Percentiles rank a stretch among this genome's conserved stretches.
These are phyloP conservation scores for Gambusia holbrooki DNA, from an alignment of 2,113 vertebrate genomes.

Conservation along the genomic window DNA sequence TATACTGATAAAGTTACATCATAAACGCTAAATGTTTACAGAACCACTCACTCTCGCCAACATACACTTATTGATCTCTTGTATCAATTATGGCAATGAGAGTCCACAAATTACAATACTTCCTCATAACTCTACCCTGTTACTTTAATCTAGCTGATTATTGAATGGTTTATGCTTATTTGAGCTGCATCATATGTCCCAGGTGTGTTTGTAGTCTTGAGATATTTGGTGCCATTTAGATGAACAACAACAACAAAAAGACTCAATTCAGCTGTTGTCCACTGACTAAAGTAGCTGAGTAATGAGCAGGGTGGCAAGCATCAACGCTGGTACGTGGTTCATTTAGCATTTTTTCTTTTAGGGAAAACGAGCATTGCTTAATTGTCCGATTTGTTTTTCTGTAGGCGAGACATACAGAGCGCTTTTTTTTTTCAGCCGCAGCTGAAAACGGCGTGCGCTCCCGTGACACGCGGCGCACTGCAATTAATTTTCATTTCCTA, in stretches of 20 bases:
- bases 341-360: not conserved
- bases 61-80: not conserved
- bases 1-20: too few species aligned
- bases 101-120: too few species aligned
- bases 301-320: not conserved
- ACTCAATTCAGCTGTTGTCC: not conserved
- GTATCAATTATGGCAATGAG: not conserved
- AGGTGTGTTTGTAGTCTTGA: not conserved
- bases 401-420: slow-evolving; percentile 11
- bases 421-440: slow-evolving; percentile 32
- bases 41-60: not conserved
- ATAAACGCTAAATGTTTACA: not conserved
- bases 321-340: not conserved
- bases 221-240: not conserved
- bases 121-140: too few species aligned
- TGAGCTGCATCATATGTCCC: too few species aligned
- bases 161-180: not conserved
- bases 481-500: slow-evolving; percentile 70
- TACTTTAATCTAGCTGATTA: not conserved
- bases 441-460: slow-evolving; percentile 35
- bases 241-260: not conserved
- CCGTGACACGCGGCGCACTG: slow-evolving; percentile 33
- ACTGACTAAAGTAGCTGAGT: too few species aligned
- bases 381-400: not conserved
- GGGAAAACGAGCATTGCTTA: not conserved